A percentile compares a stretch with the other conserved stretches of the same genome.
Evolutionary conservation across 2,113 vertebrate genomes (phyloP).

Genomic region (Callaeas wilsoni): DNA sequence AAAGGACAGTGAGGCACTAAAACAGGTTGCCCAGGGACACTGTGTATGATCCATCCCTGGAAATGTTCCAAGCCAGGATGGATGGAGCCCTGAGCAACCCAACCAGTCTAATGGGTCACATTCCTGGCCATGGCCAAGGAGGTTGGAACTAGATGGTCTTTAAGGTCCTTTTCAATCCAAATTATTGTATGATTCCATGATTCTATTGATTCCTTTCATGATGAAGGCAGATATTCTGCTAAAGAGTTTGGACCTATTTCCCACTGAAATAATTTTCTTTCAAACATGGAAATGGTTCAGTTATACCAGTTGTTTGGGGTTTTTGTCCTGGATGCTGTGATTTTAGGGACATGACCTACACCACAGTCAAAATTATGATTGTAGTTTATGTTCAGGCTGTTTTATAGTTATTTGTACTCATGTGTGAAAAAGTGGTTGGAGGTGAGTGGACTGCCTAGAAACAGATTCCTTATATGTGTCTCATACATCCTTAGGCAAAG

Average conservation of each 20-base stretch:
- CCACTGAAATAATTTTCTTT: not conserved
- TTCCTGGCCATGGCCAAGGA: not conserved
- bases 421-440: not conserved
- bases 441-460: not conserved
- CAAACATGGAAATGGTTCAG: rapidly evolving
- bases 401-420: not conserved
- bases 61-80: not conserved
- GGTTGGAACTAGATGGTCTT: not conserved
- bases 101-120: not conserved
- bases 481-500: not conserved
- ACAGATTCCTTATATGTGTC: not conserved
- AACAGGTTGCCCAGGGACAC: not conserved
- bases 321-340: not conserved
- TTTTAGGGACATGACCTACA: not conserved
- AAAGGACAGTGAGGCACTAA: not conserved
- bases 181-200: not conserved
- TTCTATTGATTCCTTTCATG: not conserved
- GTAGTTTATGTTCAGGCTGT: not conserved
- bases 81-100: not conserved
- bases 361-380: not conserved
- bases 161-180: not conserved
- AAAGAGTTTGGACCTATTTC: not conserved
- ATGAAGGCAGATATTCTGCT: not conserved
- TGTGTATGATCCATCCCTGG: not conserved
- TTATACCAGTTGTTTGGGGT: too few relatives aligned